These are phyloP conservation scores for Brachionus calyciflorus DNA, from an alignment of 1,140 invertebrate genomes.

Conservation along the genomic window DNA sequence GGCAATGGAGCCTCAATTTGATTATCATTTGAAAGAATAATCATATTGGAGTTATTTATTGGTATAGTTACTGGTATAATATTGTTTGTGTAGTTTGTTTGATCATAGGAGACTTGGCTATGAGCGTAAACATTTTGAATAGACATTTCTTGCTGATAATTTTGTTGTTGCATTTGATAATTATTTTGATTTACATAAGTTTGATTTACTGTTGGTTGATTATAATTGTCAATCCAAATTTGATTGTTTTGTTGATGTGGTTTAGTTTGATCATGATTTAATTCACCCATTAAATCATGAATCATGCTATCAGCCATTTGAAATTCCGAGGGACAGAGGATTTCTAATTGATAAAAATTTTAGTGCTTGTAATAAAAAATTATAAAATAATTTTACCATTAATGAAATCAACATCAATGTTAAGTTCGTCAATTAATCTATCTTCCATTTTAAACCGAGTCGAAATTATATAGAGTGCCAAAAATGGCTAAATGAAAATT, in stretches of 20 bases:
- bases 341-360: not conserved
- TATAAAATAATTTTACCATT: slow-evolving; percentile 5
- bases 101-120: not conserved
- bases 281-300: slow-evolving; percentile 38
- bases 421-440: slow-evolving; percentile 21
- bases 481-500: too few species aligned
- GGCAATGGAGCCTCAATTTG: not conserved
- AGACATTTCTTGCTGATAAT: not conserved
- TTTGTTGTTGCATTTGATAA: not conserved
- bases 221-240: not conserved
- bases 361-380: not conserved
- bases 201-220: not conserved
- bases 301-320: slow-evolving; percentile 44
- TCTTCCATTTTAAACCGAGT: slow-evolving; percentile 6
- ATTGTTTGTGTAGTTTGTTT: not conserved
- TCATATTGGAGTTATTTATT: not conserved
- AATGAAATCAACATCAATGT: slow-evolving; percentile 41
- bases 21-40: not conserved
- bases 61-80: not conserved
- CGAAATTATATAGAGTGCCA: too few species aligned
- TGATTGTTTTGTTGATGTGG: not conserved
- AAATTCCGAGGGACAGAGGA: slow-evolving; percentile 5
- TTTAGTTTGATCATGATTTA: not conserved
- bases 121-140: not conserved
- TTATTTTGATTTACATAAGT: not conserved